Evolutionary conservation across 2,797 vertebrate species (phyloP), one percentile per base, ranked within the genome.

Genomic region (Poliocrania exsul): DNA sequence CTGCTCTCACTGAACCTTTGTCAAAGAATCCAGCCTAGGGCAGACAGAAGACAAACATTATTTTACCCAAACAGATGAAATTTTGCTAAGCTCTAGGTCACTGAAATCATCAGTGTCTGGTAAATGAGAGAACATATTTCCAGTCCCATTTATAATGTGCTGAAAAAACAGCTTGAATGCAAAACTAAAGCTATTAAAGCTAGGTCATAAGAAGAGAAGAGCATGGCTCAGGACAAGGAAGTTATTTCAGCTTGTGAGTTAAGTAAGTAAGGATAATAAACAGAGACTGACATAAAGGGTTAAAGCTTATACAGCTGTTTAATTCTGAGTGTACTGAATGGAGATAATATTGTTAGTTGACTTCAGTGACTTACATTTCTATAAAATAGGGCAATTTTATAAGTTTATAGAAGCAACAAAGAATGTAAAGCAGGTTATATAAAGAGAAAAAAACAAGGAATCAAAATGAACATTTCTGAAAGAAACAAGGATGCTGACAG

Each of bases 291-390:
- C n/a, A 86, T n/a, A 88, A 96, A 93, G 92, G 67, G 92, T 93
- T 96, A 95, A 95, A 94, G 67, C 86, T 92, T 80, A 73, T 61
- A 53, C 71, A 93, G 71, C 40, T 80, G 49, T 85, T 95, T 73
- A 37, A 71, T 81, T 71, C 38, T 53, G 37, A 56, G 31, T n/a
- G 9, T 77, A 38, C 53, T 74, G 60, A 87, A 88, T 19, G 42
- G 46, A 77, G 33, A 49, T 85, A 80, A 54, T 64, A 74, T 67
- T 84, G 62, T 81, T 66, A 90, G n/a, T 87, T 86, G 60, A 86
- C 49, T 86, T 77, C 71, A 77, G 60, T 0, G 0, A 93, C 60
- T 92, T 73, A 60, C 9, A 33, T 81, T 86, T 66, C 56, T 85
- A 56, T 56, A 77, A 60, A 90, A 82, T 23, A 80, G 18, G 9